Percentiles rank a stretch among this genome's conserved stretches.
phyloP scores from a whole-genome alignment of 2,797 vertebrate genomes.

The Smutsia gigantea region DNA sequence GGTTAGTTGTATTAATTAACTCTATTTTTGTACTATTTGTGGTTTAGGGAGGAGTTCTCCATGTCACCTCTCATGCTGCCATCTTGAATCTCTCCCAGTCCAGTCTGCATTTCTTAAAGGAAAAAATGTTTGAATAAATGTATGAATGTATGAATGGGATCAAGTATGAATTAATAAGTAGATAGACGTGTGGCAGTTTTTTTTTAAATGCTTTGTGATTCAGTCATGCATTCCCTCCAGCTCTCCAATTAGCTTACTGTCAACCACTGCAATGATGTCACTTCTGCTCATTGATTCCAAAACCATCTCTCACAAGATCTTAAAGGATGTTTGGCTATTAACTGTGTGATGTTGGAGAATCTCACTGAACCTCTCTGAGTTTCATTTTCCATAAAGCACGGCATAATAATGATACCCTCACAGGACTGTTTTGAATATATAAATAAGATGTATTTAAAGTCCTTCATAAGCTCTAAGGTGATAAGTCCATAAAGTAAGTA shows the following conservation, averaged over 20 bases:
- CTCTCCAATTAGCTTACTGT: not conserved
- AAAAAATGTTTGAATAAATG: conserved; percentile 60
- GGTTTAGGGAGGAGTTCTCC: too few species aligned
- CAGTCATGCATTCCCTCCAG: not conserved
- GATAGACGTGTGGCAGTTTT: not conserved
- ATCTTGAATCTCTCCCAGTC: too few species aligned
- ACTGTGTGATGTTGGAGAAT: not conserved
- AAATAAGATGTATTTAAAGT: not conserved
- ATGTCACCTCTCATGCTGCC: too few species aligned
- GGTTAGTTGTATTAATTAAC: too few species aligned
- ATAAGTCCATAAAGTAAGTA: not conserved
- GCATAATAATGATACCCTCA: not conserved
- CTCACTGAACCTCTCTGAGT: not conserved
- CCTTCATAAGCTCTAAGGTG: not conserved
- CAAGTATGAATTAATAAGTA: conserved; percentile 45
- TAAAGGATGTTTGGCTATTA: not conserved
- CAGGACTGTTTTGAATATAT: not conserved
- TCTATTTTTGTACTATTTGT: too few species aligned
- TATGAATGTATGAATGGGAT: conserved; percentile 12
- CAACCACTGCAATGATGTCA: not conserved
- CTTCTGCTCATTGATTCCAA: not conserved
- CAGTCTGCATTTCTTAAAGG: conserved; percentile 49
- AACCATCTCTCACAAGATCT: not conserved
- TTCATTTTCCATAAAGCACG: not conserved
- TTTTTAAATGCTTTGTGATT: not conserved